phyloP scores from a whole-genome alignment of 2,888 invertebrate genomes.

The Thymelicus sylvestris region DNA sequence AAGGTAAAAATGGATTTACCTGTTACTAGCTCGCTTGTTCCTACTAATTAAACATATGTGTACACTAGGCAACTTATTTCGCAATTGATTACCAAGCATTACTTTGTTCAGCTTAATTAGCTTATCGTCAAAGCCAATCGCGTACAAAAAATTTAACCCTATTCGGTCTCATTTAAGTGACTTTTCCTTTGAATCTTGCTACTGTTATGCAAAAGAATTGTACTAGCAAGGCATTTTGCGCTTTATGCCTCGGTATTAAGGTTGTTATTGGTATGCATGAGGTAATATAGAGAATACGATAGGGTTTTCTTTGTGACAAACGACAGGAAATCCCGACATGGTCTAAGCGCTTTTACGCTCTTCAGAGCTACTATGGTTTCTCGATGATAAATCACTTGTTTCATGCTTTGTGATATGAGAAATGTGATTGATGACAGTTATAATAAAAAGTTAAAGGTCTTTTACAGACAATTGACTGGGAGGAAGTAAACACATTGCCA shows the following conservation, averaged over 20 bases:
- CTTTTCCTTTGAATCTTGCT: conserved; percentile 34
- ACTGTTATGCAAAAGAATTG: conserved; percentile 17
- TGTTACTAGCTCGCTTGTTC: neutral
- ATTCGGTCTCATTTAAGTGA: conserved; percentile 31
- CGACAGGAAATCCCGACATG: conserved; percentile 55
- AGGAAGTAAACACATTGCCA: too few species aligned
- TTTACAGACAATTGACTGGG: too few species aligned
- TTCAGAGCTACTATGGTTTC: conserved; percentile 35
- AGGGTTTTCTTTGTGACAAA: conserved; percentile 57
- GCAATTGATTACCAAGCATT: conserved; percentile 34
- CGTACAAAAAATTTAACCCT: conserved; percentile 26
- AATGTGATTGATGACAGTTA: conserved; percentile 27
- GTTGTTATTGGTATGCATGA: conserved; percentile 42
- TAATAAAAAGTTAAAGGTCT: neutral
- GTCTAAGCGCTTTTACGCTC: conserved; percentile 46
- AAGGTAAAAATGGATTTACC: neutral
- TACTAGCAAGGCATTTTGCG: neutral
- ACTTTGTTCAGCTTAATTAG: conserved; percentile 33
- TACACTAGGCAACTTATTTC: neutral
- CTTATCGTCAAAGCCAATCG: conserved; percentile 23
- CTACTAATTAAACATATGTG: conserved; percentile 3
- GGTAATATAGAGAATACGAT: conserved; percentile 40
- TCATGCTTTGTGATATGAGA: conserved; percentile 26
- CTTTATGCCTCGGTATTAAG: conserved; percentile 28
- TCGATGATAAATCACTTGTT: conserved; percentile 33